Conservation (phyloP, 2,113 vertebrate species). For the Psephotus haematonotus region DNA sequence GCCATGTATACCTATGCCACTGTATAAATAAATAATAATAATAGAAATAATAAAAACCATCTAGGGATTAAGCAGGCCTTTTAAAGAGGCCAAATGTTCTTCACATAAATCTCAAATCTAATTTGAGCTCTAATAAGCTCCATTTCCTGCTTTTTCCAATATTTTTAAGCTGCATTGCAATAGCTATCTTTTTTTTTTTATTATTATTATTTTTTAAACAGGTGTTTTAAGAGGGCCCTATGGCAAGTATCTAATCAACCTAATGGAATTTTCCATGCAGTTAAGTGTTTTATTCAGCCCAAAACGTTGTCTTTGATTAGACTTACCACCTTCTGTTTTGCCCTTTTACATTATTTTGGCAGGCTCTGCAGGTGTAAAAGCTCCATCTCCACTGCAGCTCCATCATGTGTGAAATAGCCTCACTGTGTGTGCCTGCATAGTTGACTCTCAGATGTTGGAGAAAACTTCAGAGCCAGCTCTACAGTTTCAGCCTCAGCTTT, state of each 20-base stretch:
- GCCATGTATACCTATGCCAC: conserved; percentile 46
- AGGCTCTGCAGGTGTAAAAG: conserved; percentile 43
- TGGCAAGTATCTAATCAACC: conserved; percentile 65
- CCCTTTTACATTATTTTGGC: conserved; percentile 40
- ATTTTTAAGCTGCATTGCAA: conserved; percentile 46
- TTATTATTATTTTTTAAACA: conserved; percentile 21
- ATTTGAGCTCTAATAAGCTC: conserved; percentile 69
- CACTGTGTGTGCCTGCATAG: neutral
- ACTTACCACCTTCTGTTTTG: conserved; percentile 53
- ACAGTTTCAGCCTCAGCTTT: neutral
- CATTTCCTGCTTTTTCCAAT: conserved; percentile 66
- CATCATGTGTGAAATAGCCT: neutral
- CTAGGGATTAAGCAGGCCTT: conserved; percentile 57
- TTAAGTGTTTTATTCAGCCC: conserved; percentile 59
- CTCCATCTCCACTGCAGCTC: conserved; percentile 5
- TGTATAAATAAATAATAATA: conserved; percentile 66
- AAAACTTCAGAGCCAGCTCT: neutral
- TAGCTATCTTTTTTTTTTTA: conserved; percentile 41
- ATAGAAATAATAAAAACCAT: conserved; percentile 63
- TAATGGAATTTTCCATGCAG: conserved; percentile 67
- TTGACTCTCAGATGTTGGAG: neutral
- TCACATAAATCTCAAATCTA: conserved; percentile 66
- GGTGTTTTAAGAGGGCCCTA: conserved; percentile 62
- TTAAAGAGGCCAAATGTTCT: conserved; percentile 62
- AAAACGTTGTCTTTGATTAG: conserved; percentile 59